phyloP scores from a whole-genome alignment of 2,113 vertebrate species.

The Ceyx margarethae region DNA sequence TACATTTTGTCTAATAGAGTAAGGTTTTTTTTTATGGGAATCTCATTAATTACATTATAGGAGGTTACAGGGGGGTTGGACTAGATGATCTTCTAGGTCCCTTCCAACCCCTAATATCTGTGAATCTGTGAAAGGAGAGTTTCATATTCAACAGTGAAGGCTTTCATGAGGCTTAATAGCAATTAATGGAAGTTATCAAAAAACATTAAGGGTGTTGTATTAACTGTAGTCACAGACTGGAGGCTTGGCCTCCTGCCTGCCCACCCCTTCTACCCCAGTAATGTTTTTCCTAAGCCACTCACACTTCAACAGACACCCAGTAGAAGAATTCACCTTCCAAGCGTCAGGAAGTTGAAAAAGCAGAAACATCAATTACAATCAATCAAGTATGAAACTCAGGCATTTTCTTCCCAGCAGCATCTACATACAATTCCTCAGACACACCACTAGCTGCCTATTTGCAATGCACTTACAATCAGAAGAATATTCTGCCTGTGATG shows the following conservation, averaged over 20 bases:
- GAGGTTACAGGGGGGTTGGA: too few relatives aligned
- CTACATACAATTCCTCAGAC: background rate
- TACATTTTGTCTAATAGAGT: background rate
- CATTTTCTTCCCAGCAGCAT: background rate
- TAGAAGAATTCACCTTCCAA: background rate
- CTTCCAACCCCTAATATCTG: too few relatives aligned
- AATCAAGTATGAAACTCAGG: background rate
- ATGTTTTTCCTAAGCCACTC: background rate
- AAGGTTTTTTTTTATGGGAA: background rate
- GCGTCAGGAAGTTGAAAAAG: background rate
- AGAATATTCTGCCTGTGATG: conserved; percentile 80
- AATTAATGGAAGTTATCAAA: background rate
- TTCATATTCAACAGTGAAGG: background rate
- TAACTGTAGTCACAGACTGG: background rate
- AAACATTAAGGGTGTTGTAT: background rate
- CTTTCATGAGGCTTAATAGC: background rate
- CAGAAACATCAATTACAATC: background rate
- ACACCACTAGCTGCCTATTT: background rate
- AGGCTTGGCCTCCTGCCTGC: background rate
- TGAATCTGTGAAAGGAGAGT: background rate
- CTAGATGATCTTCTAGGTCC: too few relatives aligned
- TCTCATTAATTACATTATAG: background rate
- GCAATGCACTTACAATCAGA: conserved; percentile 86
- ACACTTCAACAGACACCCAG: background rate
- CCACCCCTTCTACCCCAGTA: background rate